These are phyloP conservation scores for Dilophus febrilis DNA, from an alignment of 2,888 invertebrate genomes.

Conservation along the genomic window DNA sequence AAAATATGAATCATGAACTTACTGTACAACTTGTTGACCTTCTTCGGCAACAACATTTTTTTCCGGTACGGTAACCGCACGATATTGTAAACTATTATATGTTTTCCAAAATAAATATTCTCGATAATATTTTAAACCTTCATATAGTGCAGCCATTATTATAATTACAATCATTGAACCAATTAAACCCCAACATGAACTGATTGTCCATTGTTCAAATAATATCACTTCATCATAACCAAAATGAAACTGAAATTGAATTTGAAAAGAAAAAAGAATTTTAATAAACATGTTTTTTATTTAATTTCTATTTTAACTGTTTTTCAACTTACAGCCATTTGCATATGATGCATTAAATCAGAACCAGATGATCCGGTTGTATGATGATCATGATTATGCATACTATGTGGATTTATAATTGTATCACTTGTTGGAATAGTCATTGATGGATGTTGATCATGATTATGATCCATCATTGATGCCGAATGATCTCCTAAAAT, in stretches of 20 bases:
- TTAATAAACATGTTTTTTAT: too few species aligned
- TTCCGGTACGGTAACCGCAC: constrained; percentile 65
- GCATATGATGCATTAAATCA: too few species aligned
- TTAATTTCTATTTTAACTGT: too few species aligned
- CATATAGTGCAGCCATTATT: constrained; percentile 82
- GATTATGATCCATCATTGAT: too few species aligned
- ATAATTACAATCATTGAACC: constrained; percentile 86
- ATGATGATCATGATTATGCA: too few species aligned
- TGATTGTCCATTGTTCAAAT: constrained; percentile 67
- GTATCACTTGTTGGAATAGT: too few species aligned
- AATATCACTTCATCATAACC: constrained; percentile 58
- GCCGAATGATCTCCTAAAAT: too few species aligned
- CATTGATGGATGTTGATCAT: too few species aligned
- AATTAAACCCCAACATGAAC: constrained; percentile 56
- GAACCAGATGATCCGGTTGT: too few species aligned
- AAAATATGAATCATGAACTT: constrained; percentile 26
- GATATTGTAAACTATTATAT: constrained; percentile 68
- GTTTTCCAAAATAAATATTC: constrained; percentile 77
- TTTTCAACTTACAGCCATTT: too few species aligned
- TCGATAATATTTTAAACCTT: constrained; percentile 58
- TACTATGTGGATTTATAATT: too few species aligned
- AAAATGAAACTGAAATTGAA: constrained; percentile 53
- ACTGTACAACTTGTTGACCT: constrained; percentile 62
- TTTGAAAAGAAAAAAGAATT: too few species aligned
- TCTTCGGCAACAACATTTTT: constrained; percentile 45